Percentiles rank a stretch among this genome's conserved stretches.
These are phyloP conservation scores for Ophraella communa DNA, from an alignment of 2,888 invertebrate species.

Conservation along the genomic window DNA sequence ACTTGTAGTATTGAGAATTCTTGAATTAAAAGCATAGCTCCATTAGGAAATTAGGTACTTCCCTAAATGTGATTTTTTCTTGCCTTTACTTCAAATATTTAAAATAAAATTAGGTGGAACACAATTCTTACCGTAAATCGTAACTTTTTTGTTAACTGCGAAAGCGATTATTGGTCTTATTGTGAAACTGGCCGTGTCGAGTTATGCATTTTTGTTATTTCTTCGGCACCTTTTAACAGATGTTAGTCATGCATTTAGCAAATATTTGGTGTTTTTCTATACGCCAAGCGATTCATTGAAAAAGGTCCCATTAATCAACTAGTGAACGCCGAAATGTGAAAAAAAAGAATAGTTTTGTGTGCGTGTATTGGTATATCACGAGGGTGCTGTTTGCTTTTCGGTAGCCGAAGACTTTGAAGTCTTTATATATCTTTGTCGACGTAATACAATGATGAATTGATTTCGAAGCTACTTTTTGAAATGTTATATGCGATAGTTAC, in stretches of 20 bases:
- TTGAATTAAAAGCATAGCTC: no score
- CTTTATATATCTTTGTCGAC: constrained; percentile 14
- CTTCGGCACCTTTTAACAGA: constrained; percentile 10
- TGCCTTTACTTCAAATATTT: no score
- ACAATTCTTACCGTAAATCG: no score
- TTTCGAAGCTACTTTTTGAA: background rate
- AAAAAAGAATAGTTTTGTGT: constrained; percentile 19
- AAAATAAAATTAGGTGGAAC: no score
- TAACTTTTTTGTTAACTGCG: no score
- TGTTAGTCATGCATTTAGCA: constrained; percentile 16
- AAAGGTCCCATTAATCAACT: constrained; percentile 23
- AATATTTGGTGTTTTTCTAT: constrained; percentile 25
- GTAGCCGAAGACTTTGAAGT: constrained; percentile 24
- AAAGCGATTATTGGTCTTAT: background rate
- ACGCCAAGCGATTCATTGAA: constrained; percentile 14
- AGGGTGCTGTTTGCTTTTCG: constrained; percentile 16
- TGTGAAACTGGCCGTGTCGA: background rate
- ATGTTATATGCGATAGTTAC: no score
- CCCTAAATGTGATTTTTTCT: no score
- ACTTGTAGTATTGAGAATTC: no score
- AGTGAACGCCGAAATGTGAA: constrained; percentile 18
- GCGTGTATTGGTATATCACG: constrained; percentile 16
- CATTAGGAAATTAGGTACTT: no score
- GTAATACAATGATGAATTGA: background rate
- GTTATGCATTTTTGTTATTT: constrained; percentile 20